Evolutionary conservation across 2,888 invertebrate species (phyloP).

Genomic region (Hyposoter dolosus): DNA sequence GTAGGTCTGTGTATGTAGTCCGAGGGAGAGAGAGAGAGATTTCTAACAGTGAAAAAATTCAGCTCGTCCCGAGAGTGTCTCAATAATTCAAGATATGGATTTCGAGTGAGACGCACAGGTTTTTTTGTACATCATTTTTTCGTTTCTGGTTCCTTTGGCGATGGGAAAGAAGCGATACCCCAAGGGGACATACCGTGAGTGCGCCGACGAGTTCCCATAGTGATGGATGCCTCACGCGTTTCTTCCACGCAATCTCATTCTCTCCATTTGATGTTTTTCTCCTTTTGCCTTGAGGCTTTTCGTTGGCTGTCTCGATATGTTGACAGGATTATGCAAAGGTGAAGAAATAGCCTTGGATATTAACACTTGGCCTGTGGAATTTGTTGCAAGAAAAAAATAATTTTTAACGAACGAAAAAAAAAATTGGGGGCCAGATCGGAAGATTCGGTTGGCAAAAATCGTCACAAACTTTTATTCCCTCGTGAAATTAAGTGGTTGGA

Average conservation of each 20-base stretch:
- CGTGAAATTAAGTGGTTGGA: constrained; percentile 52
- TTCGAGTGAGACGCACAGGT: constrained; percentile 74
- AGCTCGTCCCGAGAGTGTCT: constrained; percentile 71
- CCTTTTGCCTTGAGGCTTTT: constrained; percentile 40
- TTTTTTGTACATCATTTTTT: constrained; percentile 56
- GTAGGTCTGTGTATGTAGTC: constrained; percentile 4
- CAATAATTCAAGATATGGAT: constrained; percentile 80
- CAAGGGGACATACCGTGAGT: constrained; percentile 68
- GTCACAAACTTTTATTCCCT: constrained; percentile 45
- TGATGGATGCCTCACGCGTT: constrained; percentile 76
- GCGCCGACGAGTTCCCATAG: constrained; percentile 73
- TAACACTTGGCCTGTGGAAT: background rate
- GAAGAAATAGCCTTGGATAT: constrained; percentile 11
- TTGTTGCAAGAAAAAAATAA: background rate
- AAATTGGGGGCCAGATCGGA: background rate
- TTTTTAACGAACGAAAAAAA: background rate
- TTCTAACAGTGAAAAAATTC: constrained; percentile 47
- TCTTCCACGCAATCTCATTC: constrained; percentile 70
- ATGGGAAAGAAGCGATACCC: constrained; percentile 72
- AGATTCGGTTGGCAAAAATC: constrained; percentile 34
- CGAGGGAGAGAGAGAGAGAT: constrained; percentile 11
- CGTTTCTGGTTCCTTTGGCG: constrained; percentile 62
- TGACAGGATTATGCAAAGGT: constrained; percentile 29
- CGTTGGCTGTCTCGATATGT: constrained; percentile 3
- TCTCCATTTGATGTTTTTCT: constrained; percentile 43